Conservation (phyloP, 2,797 vertebrate genomes). For the Danionella dracula region DNA sequence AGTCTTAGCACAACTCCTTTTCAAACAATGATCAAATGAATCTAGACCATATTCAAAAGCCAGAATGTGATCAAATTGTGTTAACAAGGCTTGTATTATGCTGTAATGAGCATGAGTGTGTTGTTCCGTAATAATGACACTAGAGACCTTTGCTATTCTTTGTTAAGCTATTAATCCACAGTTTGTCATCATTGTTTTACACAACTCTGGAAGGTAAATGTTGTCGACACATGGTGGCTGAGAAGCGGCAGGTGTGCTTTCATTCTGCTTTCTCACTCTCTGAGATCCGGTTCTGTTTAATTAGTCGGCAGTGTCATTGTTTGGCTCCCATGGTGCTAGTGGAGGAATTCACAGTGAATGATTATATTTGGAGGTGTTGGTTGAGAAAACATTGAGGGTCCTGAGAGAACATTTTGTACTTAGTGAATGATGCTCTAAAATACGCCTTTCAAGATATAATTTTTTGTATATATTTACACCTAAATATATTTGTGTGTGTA, state of each 20-base stretch:
- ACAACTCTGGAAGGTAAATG: conserved; percentile 55
- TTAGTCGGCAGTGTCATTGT: conserved; percentile 55
- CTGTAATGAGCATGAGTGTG: conserved; percentile 43
- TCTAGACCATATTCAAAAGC: conserved; percentile 11
- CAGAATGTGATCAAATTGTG: background rate
- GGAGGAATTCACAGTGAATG: conserved; percentile 7
- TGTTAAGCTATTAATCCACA: conserved; percentile 53
- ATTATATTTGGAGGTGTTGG: conserved; percentile 23
- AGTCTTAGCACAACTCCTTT: background rate
- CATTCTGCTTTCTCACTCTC: conserved; percentile 26
- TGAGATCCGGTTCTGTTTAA: conserved; percentile 69
- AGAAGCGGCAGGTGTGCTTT: conserved; percentile 40
- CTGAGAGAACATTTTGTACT: background rate
- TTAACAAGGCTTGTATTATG: background rate
- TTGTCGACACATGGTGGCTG: conserved; percentile 66
- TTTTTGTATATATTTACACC: no score
- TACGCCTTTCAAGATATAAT: no score
- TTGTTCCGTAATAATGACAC: conserved; percentile 42
- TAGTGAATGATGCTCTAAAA: background rate
- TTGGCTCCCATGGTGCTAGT: conserved; percentile 34
- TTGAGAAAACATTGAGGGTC: conserved; percentile 8
- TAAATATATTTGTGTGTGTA: no score
- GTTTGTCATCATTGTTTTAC: conserved; percentile 51
- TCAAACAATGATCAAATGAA: background rate
- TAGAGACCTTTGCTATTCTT: conserved; percentile 44